These are phyloP conservation scores for Borostomias antarcticus DNA, from an alignment of 2,797 vertebrate species.

Conservation along the genomic window DNA sequence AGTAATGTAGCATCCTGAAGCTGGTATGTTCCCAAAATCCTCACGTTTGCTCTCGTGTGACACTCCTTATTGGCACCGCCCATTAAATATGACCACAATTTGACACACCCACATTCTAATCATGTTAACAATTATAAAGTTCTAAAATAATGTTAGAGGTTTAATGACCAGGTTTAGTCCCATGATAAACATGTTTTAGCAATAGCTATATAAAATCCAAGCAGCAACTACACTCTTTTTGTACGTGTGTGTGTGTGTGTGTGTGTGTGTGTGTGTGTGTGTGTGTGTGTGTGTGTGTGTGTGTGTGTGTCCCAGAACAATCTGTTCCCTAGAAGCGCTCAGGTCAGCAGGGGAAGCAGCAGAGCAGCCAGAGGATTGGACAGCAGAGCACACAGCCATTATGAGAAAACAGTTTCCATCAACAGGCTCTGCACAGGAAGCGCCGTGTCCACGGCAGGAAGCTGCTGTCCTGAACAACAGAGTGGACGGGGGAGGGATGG, in stretches of 20 bases:
- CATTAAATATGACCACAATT: neutral
- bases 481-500: slow-evolving; percentile 17
- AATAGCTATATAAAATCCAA: no score
- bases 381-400: neutral
- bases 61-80: neutral
- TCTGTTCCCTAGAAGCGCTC: slow-evolving; percentile 30
- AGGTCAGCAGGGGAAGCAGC: slow-evolving; percentile 3
- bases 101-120: neutral
- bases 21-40: no score
- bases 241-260: slow-evolving; percentile 23
- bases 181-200: no score
- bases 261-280: slow-evolving; percentile 28
- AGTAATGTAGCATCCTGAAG: slow-evolving; percentile 8
- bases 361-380: slow-evolving; percentile 4
- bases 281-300: neutral
- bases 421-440: slow-evolving; percentile 38
- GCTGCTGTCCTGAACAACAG: slow-evolving; percentile 38
- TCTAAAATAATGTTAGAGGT: no score
- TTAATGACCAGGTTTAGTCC: no score
- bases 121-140: no score
- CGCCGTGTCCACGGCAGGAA: slow-evolving; percentile 38
- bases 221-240: no score
- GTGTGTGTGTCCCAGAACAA: slow-evolving; percentile 37
- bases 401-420: slow-evolving; percentile 36
- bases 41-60: no score